These are phyloP conservation scores for Euwallacea fornicatus DNA, from an alignment of 1,140 invertebrate species.

Conservation along the genomic window DNA sequence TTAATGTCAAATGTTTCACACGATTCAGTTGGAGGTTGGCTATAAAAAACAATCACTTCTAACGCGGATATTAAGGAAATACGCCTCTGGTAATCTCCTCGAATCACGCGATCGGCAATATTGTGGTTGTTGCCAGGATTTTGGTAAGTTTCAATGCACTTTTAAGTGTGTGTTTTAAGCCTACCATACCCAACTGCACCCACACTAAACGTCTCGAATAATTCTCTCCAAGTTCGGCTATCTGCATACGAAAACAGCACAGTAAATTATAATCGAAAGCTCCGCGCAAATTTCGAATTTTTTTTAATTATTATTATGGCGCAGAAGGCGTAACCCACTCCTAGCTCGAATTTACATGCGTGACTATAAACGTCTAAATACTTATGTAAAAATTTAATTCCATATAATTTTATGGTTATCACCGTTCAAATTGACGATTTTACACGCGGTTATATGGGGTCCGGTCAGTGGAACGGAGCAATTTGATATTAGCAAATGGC, in stretches of 20 bases:
- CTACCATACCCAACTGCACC: not conserved
- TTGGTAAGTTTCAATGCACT: too few species aligned
- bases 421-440: conserved; percentile 11
- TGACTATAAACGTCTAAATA: conserved; percentile 28
- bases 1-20: conserved; percentile 4
- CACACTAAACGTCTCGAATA: not conserved
- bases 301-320: not conserved
- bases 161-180: too few species aligned
- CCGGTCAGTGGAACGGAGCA: not conserved
- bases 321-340: conserved; percentile 27
- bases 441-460: not conserved
- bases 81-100: not conserved
- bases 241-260: not conserved
- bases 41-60: conserved; percentile 2
- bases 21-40: not conserved
- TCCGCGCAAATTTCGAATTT: conserved; percentile 23
- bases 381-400: conserved; percentile 30
- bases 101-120: not conserved
- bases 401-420: conserved; percentile 28
- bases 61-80: conserved; percentile 4
- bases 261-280: conserved; percentile 33
- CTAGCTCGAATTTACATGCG: conserved; percentile 27
- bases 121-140: too few species aligned
- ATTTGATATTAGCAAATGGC: too few species aligned
- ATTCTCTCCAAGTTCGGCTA: not conserved